Evolutionary conservation across 1,140 invertebrate species (phyloP), one percentile per base, ranked within the genome.

Genomic region (Dinoponera quadriceps): DNA sequence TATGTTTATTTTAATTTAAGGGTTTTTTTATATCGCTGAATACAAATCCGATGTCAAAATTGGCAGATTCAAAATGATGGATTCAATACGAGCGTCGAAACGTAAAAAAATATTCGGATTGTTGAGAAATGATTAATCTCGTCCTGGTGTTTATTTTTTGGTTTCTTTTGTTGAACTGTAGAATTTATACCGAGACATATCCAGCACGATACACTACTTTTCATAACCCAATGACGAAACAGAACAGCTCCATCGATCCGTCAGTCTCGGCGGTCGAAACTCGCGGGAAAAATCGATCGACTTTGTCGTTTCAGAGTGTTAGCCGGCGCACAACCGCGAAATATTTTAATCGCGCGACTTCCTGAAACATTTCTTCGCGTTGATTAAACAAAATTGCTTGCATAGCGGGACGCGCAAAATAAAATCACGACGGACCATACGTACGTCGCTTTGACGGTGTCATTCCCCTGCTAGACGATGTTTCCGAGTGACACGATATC

Each of bases 321-420:
- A 18, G 27, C 7, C 20, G 14, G 3, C 20, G 63, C 38, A n/a
- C n/a, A n/a, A 69, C 75, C 51, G 38, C 65, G 22, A 80, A 71
- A 69, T 57, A 22, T 13, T 78, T 78, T 71, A 80, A 33, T n/a
- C 75, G 22, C 22, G 49, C 48, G 75, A 57, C 51, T 57, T 11
- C 7, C 54, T 55, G 16, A 66, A 78, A 78, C 48, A 71, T 69
- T 59, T 59, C 48, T 63, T 55, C 85, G 84, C 75, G 59, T 75
- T 88, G 81, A 87, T 88, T 88, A 84, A 87, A 85, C 66, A 62
- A 81, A 85, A 88, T 82, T 72, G 71, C 71, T 60, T 85, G 82
- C 85, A 83, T 88, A 63, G 74, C 54, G 49, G 65, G 27, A 5
- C 16, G 29, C 51, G 25, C 33, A 80, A 57, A 80, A 80, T 71